Evolutionary conservation across 1,140 invertebrate genomes (phyloP).

Genomic region (Drosophila sucinea): DNA sequence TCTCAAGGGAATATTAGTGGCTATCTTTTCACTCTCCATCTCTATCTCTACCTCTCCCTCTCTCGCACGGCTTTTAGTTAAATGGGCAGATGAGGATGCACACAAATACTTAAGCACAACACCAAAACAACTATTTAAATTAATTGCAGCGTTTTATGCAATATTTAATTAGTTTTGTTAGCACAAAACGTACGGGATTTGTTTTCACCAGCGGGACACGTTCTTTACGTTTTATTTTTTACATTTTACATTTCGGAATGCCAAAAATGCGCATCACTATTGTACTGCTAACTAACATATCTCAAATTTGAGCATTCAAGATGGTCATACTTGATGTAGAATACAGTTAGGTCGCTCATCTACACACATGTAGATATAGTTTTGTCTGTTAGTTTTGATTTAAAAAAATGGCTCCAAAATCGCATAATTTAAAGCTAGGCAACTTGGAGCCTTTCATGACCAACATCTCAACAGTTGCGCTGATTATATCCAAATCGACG

Average conservation of each 20-base stretch:
- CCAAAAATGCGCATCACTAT: neutral
- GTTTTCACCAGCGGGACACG: conserved; percentile 1
- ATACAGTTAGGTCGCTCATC: too few species aligned
- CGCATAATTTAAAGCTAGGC: conserved; percentile 18
- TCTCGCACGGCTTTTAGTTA: too few species aligned
- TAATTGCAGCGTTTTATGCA: too few species aligned
- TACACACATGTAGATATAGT: too few species aligned
- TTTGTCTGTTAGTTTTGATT: neutral
- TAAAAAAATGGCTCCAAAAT: conserved; percentile 6
- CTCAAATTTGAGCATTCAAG: neutral
- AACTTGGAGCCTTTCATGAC: conserved; percentile 62
- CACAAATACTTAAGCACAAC: too few species aligned
- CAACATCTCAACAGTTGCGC: conserved; percentile 41
- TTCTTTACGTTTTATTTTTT: conserved; percentile 4
- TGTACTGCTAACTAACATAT: neutral
- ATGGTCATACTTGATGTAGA: neutral
- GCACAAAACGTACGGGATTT: conserved; percentile 5
- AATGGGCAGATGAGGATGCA: too few species aligned
- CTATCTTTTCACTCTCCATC: too few species aligned
- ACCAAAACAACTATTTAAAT: too few species aligned
- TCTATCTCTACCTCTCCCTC: too few species aligned
- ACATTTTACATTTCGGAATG: conserved; percentile 1
- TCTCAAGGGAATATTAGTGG: too few species aligned
- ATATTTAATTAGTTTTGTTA: neutral
- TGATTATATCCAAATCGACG: conserved; percentile 67